Evolutionary conservation across 2,113 vertebrate species (phyloP).

Genomic region (Ictalurus furcatus): DNA sequence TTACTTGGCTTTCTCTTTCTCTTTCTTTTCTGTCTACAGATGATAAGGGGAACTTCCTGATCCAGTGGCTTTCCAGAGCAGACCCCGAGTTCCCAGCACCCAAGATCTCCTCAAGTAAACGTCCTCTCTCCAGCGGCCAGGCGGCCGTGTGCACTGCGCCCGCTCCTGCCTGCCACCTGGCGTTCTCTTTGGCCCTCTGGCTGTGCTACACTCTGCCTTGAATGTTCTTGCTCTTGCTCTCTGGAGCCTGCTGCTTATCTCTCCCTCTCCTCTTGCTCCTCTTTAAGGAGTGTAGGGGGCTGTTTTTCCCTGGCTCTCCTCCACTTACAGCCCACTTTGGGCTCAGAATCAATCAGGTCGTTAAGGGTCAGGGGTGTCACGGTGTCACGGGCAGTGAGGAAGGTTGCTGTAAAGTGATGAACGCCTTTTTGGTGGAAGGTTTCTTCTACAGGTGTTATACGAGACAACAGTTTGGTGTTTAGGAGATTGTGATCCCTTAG

Average conservation of each 20-base stretch:
- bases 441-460: neutral
- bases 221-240: slow-evolving; percentile 56
- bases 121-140: slow-evolving; percentile 83
- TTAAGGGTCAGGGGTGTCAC: slow-evolving; percentile 42
- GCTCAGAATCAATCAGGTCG: slow-evolving; percentile 49
- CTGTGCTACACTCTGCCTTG: slow-evolving; percentile 81
- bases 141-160: slow-evolving; percentile 79
- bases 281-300: slow-evolving; percentile 29
- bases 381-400: neutral
- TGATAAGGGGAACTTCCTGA: slow-evolving; percentile 85
- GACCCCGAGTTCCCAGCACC: slow-evolving; percentile 77
- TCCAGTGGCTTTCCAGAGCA: slow-evolving; percentile 90
- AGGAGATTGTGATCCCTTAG: neutral
- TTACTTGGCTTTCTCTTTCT: neutral
- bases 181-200: slow-evolving; percentile 80
- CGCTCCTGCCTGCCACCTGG: slow-evolving; percentile 79
- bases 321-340: slow-evolving; percentile 46
- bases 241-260: slow-evolving; percentile 56
- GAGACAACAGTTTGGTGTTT: neutral
- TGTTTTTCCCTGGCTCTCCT: slow-evolving; percentile 53
- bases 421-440: neutral
- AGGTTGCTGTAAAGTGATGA: neutral
- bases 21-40: slow-evolving; percentile 53
- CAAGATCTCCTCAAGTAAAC: slow-evolving; percentile 92
- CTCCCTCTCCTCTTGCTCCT: slow-evolving; percentile 53